Base-by-base conservation (phyloP, 2,888 invertebrate species). In the Caenorhabditis sinica region DNA sequence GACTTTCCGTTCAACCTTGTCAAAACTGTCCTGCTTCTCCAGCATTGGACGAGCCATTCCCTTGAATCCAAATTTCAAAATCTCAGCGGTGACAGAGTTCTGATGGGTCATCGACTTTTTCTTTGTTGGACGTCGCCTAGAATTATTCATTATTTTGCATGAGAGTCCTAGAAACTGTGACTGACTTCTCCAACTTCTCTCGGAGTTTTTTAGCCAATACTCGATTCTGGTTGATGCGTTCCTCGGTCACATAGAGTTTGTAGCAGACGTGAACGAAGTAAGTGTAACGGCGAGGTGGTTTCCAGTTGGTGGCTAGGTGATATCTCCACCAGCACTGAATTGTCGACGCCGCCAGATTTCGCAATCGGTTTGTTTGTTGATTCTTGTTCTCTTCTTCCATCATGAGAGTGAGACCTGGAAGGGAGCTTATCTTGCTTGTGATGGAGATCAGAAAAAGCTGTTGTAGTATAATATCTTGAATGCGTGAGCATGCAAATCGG, bases 371-470 rank as follows among this genome's bases (percentile, higher is more conserved):
- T 49, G 89, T 82, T 53, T 89, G 82, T 66, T 90, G 84, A 36
- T 86, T 75, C 60, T 90, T 89, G 45, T 88, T 86, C 49, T 90
- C 89, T 45, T 91, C 89, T 58, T 90, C 89, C 83, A 91, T 87
- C 90, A 90, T 89, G 51, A 91, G 79, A 9, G 90, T 88, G 73
- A 91, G 83, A 9, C 86, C 86, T 82, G 40, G 36, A 40, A 61
- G 40, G 9, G n/a, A 40, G 61, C 11, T 33, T 60, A 20, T n/a
- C n/a, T n/a, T n/a, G n/a, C n/a, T n/a, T n/a, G n/a, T n/a, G n/a
- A n/a, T n/a, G n/a, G n/a, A n/a, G n/a, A n/a, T n/a, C n/a, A n/a
- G n/a, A n/a, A n/a, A n/a, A n/a, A n/a, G n/a, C n/a, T n/a, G n/a
- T n/a, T n/a, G n/a, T n/a, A n/a, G n/a, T n/a, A n/a, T n/a, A n/a